Percentiles rank a stretch among this genome's conserved stretches.
phyloP scores from a whole-genome alignment of 2,888 invertebrate genomes.

The Drosophila incognita region DNA sequence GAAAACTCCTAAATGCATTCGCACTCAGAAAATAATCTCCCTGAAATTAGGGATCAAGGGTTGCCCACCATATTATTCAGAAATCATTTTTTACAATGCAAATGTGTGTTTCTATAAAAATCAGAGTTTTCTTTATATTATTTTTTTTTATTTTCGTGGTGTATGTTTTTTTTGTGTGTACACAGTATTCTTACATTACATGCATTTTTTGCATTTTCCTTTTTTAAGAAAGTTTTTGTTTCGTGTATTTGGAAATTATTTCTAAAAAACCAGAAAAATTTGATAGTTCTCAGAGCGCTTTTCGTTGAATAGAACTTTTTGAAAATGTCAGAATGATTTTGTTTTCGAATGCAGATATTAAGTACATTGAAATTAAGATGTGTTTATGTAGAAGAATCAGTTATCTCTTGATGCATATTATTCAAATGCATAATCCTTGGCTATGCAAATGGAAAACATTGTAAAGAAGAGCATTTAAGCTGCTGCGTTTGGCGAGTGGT shows the following conservation, averaged over 20 bases:
- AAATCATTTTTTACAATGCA: background rate
- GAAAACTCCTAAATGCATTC: background rate
- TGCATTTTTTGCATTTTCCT: background rate
- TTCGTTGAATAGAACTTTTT: background rate
- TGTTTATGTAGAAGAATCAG: background rate
- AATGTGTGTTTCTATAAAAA: background rate
- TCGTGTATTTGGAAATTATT: background rate
- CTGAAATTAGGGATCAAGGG: background rate
- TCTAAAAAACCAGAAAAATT: background rate
- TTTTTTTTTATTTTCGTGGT: background rate
- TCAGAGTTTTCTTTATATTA: background rate
- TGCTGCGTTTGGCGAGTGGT: constrained; percentile 5
- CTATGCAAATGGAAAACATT: constrained; percentile 2
- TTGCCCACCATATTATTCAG: background rate
- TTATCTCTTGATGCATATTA: background rate
- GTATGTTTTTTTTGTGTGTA: background rate
- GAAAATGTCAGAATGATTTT: background rate
- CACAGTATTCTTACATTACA: background rate
- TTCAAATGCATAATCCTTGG: background rate
- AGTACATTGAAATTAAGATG: background rate
- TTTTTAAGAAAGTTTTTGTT: background rate
- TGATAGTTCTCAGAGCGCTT: background rate
- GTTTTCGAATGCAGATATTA: background rate
- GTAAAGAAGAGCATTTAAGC: constrained; percentile 13
- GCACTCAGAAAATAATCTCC: background rate